Evolutionary conservation across 2,797 vertebrate genomes (phyloP), one percentile per base, ranked within the genome.

Genomic region (Artibeus jamaicensis): DNA sequence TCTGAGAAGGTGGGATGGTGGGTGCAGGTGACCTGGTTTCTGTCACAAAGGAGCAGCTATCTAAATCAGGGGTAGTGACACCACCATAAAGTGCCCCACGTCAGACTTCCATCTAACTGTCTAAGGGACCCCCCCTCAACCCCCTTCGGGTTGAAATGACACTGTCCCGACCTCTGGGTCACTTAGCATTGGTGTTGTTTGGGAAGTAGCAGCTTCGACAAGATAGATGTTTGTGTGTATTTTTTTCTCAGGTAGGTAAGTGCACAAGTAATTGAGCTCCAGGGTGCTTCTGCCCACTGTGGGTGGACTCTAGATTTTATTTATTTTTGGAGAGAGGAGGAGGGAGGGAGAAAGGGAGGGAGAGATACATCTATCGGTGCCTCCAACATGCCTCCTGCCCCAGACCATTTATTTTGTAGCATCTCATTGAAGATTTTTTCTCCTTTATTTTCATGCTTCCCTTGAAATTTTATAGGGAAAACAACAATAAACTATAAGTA

Each of bases 401-500:
- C 18, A 21, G 53, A 55, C 53, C 53, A 59, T 76, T 90, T 89
- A 57, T 70, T 91, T 90, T 91, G 48, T 95, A 26, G 26, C 21
- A 55, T 90, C 59, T 85, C 91, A 32, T 84, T 96, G 91, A 97
- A 96, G 71, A 21, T 62, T 73, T 95, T 95, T 95, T 96, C 98
- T 98, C 95, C 95, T 97, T 97, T 97, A 79, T 90, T 98, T 98
- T 98, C 98, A 98, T 98, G 97, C 97, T 97, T 98, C 98, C 97
- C 95, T 98, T 98, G 98, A 97, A 98, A 98, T 98, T 97, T 97
- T 95, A 98, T 98, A 98, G 98, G 97, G 98, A 98, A 98, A 98
- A 95, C 97, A 97, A 42, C 97, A 96, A 18, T 97, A 97, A 98
- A 98, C 97, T 98, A 97, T 98, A 98, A 98, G 98, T 98, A 98